Conservation (phyloP, 1,140 invertebrate genomes). For the Sweltsa coloradensis region DNA sequence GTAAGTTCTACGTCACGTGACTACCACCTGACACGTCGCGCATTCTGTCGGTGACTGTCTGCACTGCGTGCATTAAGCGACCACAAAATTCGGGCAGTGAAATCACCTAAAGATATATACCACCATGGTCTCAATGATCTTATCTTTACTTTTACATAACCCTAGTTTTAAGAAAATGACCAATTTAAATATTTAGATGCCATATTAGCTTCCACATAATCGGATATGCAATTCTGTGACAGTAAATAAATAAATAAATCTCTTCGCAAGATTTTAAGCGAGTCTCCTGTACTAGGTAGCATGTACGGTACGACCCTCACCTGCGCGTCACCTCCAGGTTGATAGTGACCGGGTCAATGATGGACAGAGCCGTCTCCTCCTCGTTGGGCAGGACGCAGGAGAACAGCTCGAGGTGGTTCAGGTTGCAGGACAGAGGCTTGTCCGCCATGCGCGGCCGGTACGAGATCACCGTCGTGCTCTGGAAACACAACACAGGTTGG, state of each 20-base stretch:
- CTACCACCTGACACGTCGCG: no score
- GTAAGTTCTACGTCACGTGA: no score
- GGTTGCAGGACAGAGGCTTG: slow-evolving; percentile 70
- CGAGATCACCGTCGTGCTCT: slow-evolving; percentile 75
- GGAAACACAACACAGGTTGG: slow-evolving; percentile 20
- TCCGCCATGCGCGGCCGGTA: slow-evolving; percentile 59
- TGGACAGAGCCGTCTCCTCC: slow-evolving; percentile 90
- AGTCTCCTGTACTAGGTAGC: slow-evolving; percentile 22
- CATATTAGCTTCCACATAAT: no score
- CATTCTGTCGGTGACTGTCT: no score
- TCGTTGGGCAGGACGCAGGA: slow-evolving; percentile 85
- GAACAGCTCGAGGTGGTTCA: slow-evolving; percentile 87
- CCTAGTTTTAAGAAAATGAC: no score
- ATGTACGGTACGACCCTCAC: slow-evolving; percentile 18
- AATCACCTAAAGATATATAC: no score
- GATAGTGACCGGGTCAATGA: slow-evolving; percentile 83
- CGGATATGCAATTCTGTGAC: no score
- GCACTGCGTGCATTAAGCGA: no score
- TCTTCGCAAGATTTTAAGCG: neutral
- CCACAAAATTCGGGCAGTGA: no score
- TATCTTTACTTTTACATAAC: no score
- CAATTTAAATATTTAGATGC: no score
- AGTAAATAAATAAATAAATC: neutral
- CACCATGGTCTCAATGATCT: no score
- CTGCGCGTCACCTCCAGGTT: slow-evolving; percentile 52